These are phyloP conservation scores for Acanthosepion lycidas DNA, from an alignment of 2,888 invertebrate genomes.

Conservation along the genomic window DNA sequence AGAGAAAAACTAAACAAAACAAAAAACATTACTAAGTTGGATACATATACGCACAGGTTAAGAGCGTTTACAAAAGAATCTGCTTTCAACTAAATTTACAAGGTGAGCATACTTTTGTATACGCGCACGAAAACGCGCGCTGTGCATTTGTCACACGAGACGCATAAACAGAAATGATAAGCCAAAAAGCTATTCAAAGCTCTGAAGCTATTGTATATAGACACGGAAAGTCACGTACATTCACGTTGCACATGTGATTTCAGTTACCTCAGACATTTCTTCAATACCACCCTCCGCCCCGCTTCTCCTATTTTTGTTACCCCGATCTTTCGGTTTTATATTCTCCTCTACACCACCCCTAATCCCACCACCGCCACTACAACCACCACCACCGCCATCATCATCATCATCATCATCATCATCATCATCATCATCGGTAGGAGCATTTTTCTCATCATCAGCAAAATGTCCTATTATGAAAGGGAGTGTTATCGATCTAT, in stretches of 20 bases:
- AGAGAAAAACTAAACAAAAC: too few species aligned
- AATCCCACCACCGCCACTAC: conserved; percentile 45
- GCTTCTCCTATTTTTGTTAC: background rate
- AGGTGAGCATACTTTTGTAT: too few species aligned
- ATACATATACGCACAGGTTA: too few species aligned
- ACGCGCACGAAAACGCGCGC: background rate
- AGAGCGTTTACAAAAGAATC: too few species aligned
- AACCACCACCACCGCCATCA: conserved; percentile 46
- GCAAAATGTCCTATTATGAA: background rate
- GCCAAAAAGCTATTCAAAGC: background rate
- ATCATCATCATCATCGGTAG: background rate
- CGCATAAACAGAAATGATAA: background rate
- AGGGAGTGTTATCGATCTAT: background rate
- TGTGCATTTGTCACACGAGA: background rate
- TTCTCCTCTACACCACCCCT: background rate
- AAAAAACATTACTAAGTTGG: too few species aligned
- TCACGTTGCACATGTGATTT: background rate
- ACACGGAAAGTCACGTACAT: background rate
- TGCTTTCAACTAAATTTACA: too few species aligned
- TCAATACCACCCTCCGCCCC: background rate
- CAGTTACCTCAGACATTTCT: background rate
- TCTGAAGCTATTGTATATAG: background rate
- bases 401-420: conserved; percentile 49
- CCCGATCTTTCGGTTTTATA: background rate
- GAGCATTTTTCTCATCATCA: background rate